Base-by-base conservation (phyloP, 2,113 vertebrate genomes). In the Leuciscus idus region DNA sequence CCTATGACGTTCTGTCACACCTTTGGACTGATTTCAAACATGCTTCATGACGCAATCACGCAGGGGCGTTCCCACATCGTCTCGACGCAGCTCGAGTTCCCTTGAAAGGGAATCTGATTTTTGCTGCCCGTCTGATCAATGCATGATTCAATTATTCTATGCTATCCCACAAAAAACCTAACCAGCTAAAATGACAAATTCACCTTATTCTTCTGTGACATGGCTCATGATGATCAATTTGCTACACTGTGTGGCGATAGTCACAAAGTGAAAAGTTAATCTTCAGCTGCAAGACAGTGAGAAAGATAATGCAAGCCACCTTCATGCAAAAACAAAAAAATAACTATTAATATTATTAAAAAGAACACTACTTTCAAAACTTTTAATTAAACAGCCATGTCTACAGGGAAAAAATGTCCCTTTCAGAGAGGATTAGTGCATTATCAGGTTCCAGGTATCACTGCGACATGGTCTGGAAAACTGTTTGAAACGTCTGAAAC, bases 111-210 rank as follows among this genome's bases (percentile, higher is more conserved):
- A 36, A 36, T 68, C 9, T 0, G 8, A 36, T 36, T 70, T 70
- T 21, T 39, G 30, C 66, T 39, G 33, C 17, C 66, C 10, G 33
- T 70, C 30, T 70, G 17, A 39, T 33, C 33, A 33, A 33, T 26
- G 39, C 72, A 74, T 48, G 39, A 74, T 74, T 74, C 23, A 74
- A 23, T 72, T 72, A 74, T 15, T n/a, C 11, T 48, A 5, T 74
- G 39, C 36, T 48, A 1, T 26, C 39, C 39, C 72, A 15, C 21
- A 6, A 23, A 77, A 52, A 52, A 4, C 9, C 5, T 6, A 80
- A 62, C 57, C 77, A 80, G n/a, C 73, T 75, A 83, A 28, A 83
- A 59, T 86, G 66, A 81, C 23, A 87, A 84, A 84, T 62, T 43
- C 30, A 46, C 28, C 30, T 70, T 83, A 12, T 77, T 52, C 57